phyloP scores from a whole-genome alignment of 2,888 invertebrate genomes.

The Horisme vitalbata region DNA sequence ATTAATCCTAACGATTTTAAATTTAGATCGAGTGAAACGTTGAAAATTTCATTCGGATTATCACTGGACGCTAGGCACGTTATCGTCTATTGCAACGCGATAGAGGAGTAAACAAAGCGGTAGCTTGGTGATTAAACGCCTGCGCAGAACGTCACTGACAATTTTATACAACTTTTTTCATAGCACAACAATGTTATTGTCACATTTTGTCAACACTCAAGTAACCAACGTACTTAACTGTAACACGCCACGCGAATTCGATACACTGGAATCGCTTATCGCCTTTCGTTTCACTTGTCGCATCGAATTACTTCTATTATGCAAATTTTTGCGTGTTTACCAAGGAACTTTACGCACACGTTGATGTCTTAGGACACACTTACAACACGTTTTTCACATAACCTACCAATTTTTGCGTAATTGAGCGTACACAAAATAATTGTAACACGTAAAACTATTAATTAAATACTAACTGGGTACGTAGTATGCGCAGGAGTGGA shows the following conservation, averaged over 20 bases:
- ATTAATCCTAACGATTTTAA: constrained; percentile 28
- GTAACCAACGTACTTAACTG: not conserved
- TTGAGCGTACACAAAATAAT: too few relatives aligned
- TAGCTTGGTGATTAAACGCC: constrained; percentile 46
- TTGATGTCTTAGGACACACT: not conserved
- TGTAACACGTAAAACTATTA: too few relatives aligned
- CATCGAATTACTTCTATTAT: constrained; percentile 18
- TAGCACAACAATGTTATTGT: constrained; percentile 4
- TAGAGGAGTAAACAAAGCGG: constrained; percentile 56
- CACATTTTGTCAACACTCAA: constrained; percentile 15
- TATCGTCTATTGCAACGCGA: constrained; percentile 57
- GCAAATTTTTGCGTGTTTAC: constrained; percentile 12
- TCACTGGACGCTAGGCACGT: constrained; percentile 35
- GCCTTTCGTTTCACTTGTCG: constrained; percentile 18
- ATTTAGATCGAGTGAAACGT: constrained; percentile 9
- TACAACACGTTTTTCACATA: too few relatives aligned
- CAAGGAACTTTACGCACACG: not conserved
- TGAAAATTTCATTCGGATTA: not conserved
- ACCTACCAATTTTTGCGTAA: too few relatives aligned
- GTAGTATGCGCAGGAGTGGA: constrained; percentile 47
- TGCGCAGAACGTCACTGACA: constrained; percentile 39
- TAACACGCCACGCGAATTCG: constrained; percentile 2
- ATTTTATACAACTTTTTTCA: constrained; percentile 12
- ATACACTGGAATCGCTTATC: constrained; percentile 15
- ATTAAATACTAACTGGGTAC: constrained; percentile 14